Evolutionary conservation across 2,888 invertebrate genomes (phyloP).

Genomic region (Celastrina argiolus): DNA sequence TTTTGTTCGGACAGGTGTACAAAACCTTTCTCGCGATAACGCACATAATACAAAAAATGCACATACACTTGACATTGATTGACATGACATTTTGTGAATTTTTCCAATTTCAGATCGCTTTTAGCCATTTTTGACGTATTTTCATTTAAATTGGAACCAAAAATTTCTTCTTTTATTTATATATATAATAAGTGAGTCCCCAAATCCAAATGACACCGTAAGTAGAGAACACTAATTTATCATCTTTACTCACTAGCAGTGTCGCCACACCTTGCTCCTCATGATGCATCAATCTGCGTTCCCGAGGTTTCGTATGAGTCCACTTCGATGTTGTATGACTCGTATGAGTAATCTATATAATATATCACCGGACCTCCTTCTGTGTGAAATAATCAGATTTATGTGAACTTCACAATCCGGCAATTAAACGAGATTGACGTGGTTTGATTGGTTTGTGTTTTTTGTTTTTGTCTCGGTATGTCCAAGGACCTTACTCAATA

Average conservation of each 20-base stretch:
- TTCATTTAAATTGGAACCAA: no score
- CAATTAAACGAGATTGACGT: background rate
- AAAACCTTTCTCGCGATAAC: no score
- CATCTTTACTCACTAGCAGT: conserved; percentile 29
- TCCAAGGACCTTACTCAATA: background rate
- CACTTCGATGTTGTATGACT: conserved; percentile 54
- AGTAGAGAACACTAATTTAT: no score
- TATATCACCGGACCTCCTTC: conserved; percentile 6
- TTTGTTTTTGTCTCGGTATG: background rate
- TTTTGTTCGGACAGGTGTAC: no score
- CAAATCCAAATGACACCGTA: no score
- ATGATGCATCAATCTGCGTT: conserved; percentile 75
- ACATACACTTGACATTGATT: no score
- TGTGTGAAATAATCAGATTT: background rate
- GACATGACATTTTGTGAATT: no score
- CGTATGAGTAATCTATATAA: conserved; percentile 30
- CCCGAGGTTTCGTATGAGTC: conserved; percentile 69
- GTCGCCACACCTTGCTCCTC: conserved; percentile 40
- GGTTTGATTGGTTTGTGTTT: background rate
- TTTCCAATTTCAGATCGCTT: no score
- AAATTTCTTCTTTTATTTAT: no score
- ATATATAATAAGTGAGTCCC: no score
- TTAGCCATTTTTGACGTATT: no score
- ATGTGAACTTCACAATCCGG: background rate
- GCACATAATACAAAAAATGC: no score